These are phyloP conservation scores for Meda fulgida DNA, from an alignment of 2,797 vertebrate species.

Conservation along the genomic window DNA sequence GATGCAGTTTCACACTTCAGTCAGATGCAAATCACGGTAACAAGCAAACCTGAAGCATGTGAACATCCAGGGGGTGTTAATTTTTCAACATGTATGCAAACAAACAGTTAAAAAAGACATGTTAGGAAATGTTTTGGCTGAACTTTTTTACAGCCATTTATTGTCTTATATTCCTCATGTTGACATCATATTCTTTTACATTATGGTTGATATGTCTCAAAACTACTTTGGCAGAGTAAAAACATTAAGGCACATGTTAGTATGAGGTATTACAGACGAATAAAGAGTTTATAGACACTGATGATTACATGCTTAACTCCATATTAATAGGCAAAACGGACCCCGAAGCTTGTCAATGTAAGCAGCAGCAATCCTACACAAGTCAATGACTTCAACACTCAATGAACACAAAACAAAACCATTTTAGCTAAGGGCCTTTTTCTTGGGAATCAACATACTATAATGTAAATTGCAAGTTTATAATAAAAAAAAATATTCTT, in stretches of 20 bases:
- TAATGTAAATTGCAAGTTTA: constrained; percentile 27
- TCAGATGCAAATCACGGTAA: constrained; percentile 25
- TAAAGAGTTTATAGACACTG: constrained; percentile 60
- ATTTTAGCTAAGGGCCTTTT: constrained; percentile 38
- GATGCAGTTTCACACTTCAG: constrained; percentile 7
- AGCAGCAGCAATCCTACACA: constrained; percentile 63
- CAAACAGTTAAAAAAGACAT: constrained; percentile 14
- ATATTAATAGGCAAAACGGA: constrained; percentile 60
- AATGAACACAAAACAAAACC: constrained; percentile 53
- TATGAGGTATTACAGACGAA: constrained; percentile 65
- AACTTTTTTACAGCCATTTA: constrained; percentile 54
- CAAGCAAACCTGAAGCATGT: constrained; percentile 22
- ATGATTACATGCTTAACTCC: constrained; percentile 61
- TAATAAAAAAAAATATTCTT: too few relatives aligned
- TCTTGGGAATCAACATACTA: constrained; percentile 16
- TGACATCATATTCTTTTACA: constrained; percentile 52
- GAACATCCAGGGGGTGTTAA: neutral
- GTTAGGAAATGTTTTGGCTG: constrained; percentile 36
- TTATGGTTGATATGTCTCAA: constrained; percentile 52
- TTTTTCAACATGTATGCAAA: constrained; percentile 18
- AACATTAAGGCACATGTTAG: constrained; percentile 58
- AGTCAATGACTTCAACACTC: constrained; percentile 48
- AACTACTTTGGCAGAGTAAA: constrained; percentile 55
- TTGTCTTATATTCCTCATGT: constrained; percentile 51
- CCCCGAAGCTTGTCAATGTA: constrained; percentile 61